A percentile compares a stretch with the other conserved stretches of the same genome.
phyloP scores from a whole-genome alignment of 2,113 vertebrate species.

The Chionomys nivalis region DNA sequence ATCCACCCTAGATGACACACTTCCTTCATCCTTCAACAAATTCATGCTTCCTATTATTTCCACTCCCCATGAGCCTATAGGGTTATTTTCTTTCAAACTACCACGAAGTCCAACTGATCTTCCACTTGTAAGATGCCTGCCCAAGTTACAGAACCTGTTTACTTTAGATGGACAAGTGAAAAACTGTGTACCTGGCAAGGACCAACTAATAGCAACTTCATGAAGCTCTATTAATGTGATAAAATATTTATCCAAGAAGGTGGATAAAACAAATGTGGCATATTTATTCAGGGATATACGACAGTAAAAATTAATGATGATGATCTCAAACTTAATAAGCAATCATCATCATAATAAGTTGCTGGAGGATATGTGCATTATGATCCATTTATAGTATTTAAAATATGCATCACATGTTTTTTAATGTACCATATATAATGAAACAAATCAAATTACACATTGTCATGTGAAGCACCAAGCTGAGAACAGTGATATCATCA shows the following conservation, averaged over 20 bases:
- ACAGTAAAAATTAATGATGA: constrained; percentile 52
- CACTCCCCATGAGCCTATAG: background rate
- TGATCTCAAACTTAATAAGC: constrained; percentile 33
- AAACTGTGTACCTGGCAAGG: background rate
- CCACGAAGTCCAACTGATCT: background rate
- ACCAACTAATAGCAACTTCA: constrained; percentile 24
- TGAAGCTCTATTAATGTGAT: background rate
- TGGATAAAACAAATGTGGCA: background rate
- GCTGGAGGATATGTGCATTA: background rate
- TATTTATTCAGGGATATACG: constrained; percentile 6
- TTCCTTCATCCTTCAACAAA: background rate
- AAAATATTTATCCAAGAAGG: constrained; percentile 39
- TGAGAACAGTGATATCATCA: background rate
- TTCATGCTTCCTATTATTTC: background rate
- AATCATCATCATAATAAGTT: constrained; percentile 4
- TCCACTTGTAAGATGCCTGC: background rate
- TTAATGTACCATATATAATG: background rate
- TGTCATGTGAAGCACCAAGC: background rate
- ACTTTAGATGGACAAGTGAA: background rate
- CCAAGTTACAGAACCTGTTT: background rate
- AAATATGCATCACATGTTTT: background rate
- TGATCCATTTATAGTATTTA: background rate
- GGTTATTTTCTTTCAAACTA: background rate
- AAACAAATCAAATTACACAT: constrained; percentile 23
- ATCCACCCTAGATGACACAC: no score